Base-by-base conservation (phyloP, 2,113 vertebrate genomes). In the Opisthocomus hoazin region DNA sequence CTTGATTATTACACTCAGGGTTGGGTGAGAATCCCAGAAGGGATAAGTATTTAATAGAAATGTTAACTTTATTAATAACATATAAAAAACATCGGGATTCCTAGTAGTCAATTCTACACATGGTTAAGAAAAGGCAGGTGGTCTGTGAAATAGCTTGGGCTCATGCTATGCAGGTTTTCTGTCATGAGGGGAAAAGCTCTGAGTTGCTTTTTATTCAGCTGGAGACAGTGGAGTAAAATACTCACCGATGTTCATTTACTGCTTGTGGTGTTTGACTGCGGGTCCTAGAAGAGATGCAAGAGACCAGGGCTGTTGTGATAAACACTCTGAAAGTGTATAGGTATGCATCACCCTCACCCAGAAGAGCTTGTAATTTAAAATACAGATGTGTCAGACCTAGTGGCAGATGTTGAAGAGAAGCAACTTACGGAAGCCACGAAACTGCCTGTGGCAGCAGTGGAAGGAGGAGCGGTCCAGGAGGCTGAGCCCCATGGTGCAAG, bases 11-110 rank as follows among this genome's bases (percentile, higher is more conserved):
- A 26, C 5, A 0, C 41, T 92, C 23, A 54, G 65, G 20, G 43
- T 46, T 73, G 69, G 13, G 73, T 93, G 65, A 87, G 65, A 91
- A 94, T 92, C 65, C 39, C 77, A 76, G 65, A 93, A 30, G 0
- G 1, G 50, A 87, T 32, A 13, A 83, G 23, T 50, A 85, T 75
- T 92, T 94, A 66, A 84, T 82, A 58, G 80, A 94, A 91, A 84
- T 58, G 70, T 83, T 94, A 94, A 89, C 84, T 91, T 94, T 89
- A 79, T 94, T 92, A 94, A 83, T 76, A 84, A 43, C 50, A 65
- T 65, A 65, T 76, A 94, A 89, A 89, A 34, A 53, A 63, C 53
- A 10, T n/a, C 22, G 17, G 22, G 53, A 87, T 69, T 91, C 60
- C 81, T 57, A 57, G 29, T 22, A 92, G 81, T 61, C 80, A 79